These are phyloP conservation scores for Campylomormyrus numenius DNA, from an alignment of 2,113 vertebrate species.

Conservation along the genomic window DNA sequence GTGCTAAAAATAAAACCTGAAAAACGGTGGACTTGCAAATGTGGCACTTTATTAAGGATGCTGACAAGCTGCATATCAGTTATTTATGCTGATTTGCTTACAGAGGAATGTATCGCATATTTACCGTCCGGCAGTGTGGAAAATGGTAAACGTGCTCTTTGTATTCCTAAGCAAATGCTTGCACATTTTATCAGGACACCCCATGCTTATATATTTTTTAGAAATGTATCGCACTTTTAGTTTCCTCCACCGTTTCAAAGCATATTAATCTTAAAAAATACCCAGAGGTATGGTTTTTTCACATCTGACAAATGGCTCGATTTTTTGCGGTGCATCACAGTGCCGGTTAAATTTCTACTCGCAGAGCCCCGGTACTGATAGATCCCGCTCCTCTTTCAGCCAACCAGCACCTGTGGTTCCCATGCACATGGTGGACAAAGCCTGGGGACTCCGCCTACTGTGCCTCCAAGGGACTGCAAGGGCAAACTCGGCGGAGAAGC, in stretches of 20 bases:
- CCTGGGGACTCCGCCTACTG: constrained; percentile 32
- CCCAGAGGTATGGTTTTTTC: neutral
- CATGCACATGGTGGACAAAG: constrained; percentile 30
- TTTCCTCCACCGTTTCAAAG: neutral
- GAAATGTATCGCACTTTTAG: neutral
- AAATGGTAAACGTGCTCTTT: neutral
- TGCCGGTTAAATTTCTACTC: constrained; percentile 58
- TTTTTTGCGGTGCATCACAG: neutral
- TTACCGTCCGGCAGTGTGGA: neutral
- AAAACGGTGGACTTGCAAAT: neutral
- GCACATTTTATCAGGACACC: neutral
- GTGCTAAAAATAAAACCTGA: constrained; percentile 1
- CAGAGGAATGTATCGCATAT: neutral
- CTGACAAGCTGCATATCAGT: neutral
- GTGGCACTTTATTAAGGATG: neutral
- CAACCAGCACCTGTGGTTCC: constrained; percentile 42
- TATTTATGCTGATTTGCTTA: constrained; percentile 12
- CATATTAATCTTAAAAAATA: neutral
- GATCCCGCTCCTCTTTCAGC: neutral
- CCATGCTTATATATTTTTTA: neutral
- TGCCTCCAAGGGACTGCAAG: constrained; percentile 45
- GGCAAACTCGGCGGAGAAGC: constrained; percentile 42
- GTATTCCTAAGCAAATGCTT: neutral
- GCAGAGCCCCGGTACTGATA: constrained; percentile 24
- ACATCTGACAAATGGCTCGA: neutral